Base-by-base conservation (phyloP, 2,797 vertebrate genomes). In the Microctenopoma lineatum region DNA sequence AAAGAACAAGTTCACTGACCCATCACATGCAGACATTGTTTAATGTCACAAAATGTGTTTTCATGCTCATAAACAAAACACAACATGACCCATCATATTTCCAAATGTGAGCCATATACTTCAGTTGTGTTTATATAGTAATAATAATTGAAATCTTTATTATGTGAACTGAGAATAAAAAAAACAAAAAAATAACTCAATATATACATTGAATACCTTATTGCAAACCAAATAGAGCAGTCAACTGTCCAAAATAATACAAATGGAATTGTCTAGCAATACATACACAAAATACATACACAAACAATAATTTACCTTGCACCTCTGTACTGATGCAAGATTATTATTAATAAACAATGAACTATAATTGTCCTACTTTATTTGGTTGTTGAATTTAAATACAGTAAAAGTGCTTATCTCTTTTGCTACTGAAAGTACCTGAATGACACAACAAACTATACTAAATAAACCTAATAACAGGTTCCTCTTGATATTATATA, bases 381-480 rank as follows among this genome's bases (percentile, higher is more conserved):
- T 67, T 54, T 59, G 38, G 4, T 53, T 7, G 56, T 46, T 14
- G 59, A 12, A 13, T 56, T 75, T 53, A 54, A 58, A 75, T 51
- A 54, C 14, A 41, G 16, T 45, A n/a, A 68, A 68, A 53, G 64
- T 59, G 21, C 48, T 68, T 76, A 4, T 2, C 7, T 57, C 1
- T 12, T 67, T 66, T 64, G 15, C 44, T 53, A 11, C 62, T 76
- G 7, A 60, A 57, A 84, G 87, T 90, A 89, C 88, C 83, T 85
- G 64, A 39, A 74, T 64, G 41, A 82, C 50, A 69, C 13, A 53
- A 59, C 18, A 46, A 63, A 16, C 16, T 46, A 15, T 48, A 27
- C 41, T 56, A n/a, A 11, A 48, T 52, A 1, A 12, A 63, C 59
- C 53, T 50, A 48, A 62, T 73, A 21, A 52, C 44, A 70, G 42